Percentiles rank a stretch among this genome's conserved stretches.
Conservation (phyloP, 1,140 invertebrate genomes). For the Microvelia longipes region DNA sequence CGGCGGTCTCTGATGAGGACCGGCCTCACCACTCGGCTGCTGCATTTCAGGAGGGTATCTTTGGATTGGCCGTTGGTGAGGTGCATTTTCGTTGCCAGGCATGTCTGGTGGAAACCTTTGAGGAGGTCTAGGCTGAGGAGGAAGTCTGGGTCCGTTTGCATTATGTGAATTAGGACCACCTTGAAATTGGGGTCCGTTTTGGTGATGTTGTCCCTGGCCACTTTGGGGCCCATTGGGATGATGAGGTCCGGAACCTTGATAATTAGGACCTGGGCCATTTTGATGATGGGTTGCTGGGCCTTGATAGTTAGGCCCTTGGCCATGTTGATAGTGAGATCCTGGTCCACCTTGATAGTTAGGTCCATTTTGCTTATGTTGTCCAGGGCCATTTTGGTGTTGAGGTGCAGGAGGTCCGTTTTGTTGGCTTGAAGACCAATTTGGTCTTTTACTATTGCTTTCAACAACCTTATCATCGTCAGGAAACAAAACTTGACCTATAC, state of each 20-base stretch:
- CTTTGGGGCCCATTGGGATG: not conserved
- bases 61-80: too few relatives aligned
- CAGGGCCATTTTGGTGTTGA: not conserved
- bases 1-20: slow-evolving; percentile 20
- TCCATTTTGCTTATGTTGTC: not conserved
- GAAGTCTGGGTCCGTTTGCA: too few relatives aligned
- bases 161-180: not conserved
- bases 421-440: not conserved
- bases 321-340: not conserved
- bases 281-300: not conserved
- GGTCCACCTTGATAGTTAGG: not conserved
- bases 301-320: not conserved
- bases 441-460: slow-evolving; percentile 4
- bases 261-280: not conserved
- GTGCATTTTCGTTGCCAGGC: too few relatives aligned
- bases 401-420: not conserved
- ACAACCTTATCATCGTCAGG: slow-evolving; percentile 14
- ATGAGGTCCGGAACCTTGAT: too few relatives aligned
- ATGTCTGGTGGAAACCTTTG: slow-evolving; percentile 1
- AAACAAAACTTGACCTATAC: slow-evolving; percentile 20
- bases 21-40: slow-evolving; percentile 9
- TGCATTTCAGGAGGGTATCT: slow-evolving; percentile 1
- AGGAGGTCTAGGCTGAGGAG: slow-evolving; percentile 7
- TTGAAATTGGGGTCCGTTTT: not conserved
- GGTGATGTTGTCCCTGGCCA: not conserved